Evolutionary conservation across 1,140 invertebrate genomes (phyloP), one percentile per base, ranked within the genome.

Genomic region (Colletes gigas): DNA sequence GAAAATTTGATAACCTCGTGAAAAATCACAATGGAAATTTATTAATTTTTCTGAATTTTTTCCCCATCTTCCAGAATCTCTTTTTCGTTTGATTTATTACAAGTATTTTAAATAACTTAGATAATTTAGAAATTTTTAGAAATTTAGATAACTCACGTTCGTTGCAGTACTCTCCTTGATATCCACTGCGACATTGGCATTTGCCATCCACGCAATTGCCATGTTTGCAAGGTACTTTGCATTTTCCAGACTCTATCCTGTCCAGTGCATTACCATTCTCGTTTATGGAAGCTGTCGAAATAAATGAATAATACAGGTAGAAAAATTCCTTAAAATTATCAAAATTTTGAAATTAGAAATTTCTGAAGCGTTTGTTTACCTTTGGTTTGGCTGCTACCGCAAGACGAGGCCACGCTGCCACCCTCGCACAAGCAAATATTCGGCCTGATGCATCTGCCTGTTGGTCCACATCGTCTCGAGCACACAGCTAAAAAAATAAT

Each of bases 361-460:
- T 30, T 30, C 2, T 30, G 2, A 30, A 30, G 12, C 5, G 7
- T 7, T 19, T 3, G 8, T 50, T 72, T 78, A 86, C 88, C 83
- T 85, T 89, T 89, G 69, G 52, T 81, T 81, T 78, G 85, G 65
- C 59, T 81, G 63, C 57, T 73, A 70, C 84, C 90, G 74, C 94
- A 95, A 3, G 93, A 92, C 6, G 95, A 92, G 55, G 94, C 93
- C 57, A 95, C 93, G 0, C 93, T 90, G 30, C 95, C 96, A 55
- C 95, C 95, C 8, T 96, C 95, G 89, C 97, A 98, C 19, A 96
- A 92, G 91, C 97, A 98, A 77, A 97, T 93, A 91, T 98, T 98
- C 2, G 97, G 97, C 84, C 96, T 95, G 55, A 98, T 95, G 88
- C 97, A 98, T 68, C 95, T 94, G 44, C 97, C 97, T 50, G 94